Evolutionary conservation across 2,113 vertebrate genomes (phyloP).

Genomic region (Ameiurus melas): DNA sequence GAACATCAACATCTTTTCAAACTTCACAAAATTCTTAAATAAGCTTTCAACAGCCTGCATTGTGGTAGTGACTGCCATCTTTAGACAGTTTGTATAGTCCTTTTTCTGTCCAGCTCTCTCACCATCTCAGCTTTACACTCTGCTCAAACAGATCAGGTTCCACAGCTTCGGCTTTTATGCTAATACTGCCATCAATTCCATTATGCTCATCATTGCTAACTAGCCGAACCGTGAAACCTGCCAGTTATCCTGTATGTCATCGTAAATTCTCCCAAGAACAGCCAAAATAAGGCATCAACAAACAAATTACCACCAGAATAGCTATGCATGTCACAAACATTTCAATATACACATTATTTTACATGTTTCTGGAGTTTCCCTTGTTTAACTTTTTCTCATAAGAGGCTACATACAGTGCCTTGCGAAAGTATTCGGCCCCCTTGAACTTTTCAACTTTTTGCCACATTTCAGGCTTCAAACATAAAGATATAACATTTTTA

Average conservation of each 20-base stretch:
- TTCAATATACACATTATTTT: neutral
- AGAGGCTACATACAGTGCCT: conserved; percentile 35
- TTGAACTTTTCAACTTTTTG: too few relatives aligned
- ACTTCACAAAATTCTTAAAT: neutral
- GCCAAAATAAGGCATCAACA: neutral
- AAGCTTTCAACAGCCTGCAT: neutral
- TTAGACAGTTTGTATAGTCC: neutral
- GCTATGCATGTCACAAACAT: neutral
- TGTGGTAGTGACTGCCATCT: neutral
- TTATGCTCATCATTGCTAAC: too few relatives aligned
- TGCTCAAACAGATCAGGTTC: neutral
- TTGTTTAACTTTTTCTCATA: neutral
- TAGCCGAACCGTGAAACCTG: neutral
- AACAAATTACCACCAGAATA: neutral
- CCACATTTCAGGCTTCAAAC: too few relatives aligned
- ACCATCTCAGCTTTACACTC: neutral
- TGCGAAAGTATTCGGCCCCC: too few relatives aligned
- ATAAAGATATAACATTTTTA: too few relatives aligned
- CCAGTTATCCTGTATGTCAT: neutral
- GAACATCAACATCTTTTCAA: too few relatives aligned
- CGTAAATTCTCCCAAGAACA: neutral
- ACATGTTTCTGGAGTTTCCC: too few relatives aligned
- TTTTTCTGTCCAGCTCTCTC: neutral
- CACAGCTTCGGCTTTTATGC: neutral
- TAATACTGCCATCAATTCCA: too few relatives aligned